A percentile compares a stretch with the other conserved stretches of the same genome.
Evolutionary conservation across 1,140 invertebrate species (phyloP).

Genomic region (Drosophila sturtevanti): DNA sequence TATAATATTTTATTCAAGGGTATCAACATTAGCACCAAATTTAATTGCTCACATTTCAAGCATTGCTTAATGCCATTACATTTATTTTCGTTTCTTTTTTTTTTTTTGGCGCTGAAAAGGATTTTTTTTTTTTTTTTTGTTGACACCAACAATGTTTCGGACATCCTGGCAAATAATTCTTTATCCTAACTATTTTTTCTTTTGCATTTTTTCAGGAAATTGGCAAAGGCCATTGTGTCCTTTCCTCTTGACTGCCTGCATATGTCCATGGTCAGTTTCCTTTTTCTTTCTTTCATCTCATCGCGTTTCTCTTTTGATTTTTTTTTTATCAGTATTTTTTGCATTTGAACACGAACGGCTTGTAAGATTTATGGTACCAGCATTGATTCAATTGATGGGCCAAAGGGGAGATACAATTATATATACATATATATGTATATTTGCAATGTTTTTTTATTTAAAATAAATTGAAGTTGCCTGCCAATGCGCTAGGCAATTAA

Average conservation of each 20-base stretch:
- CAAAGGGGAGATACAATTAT: not conserved
- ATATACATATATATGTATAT: constrained; percentile 15
- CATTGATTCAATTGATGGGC: constrained; percentile 5
- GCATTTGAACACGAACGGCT: constrained; percentile 8
- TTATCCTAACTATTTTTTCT: not conserved
- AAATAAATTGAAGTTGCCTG: not conserved
- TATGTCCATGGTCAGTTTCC: constrained; percentile 8
- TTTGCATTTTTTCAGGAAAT: constrained; percentile 2
- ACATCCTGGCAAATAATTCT: constrained; percentile 9
- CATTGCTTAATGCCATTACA: not conserved
- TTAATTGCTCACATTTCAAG: not conserved
- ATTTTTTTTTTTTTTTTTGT: not conserved
- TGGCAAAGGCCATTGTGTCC: constrained; percentile 6
- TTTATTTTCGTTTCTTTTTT: not conserved
- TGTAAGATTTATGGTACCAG: constrained; percentile 4
- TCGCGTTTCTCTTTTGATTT: not conserved
- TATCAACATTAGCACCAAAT: constrained; percentile 1
- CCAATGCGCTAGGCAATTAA: constrained; percentile 1
- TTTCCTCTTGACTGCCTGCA: constrained; percentile 7
- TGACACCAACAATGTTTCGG: constrained; percentile 8
- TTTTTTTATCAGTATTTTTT: constrained; percentile 8
- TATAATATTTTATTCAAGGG: not conserved
- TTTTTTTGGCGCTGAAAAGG: constrained; percentile 6
- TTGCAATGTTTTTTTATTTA: constrained; percentile 26
- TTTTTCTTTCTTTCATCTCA: constrained; percentile 7